A percentile compares a stretch with the other conserved stretches of the same genome.
These are phyloP conservation scores for Drosophila nikananu DNA, from an alignment of 1,140 invertebrate species.

Conservation along the genomic window DNA sequence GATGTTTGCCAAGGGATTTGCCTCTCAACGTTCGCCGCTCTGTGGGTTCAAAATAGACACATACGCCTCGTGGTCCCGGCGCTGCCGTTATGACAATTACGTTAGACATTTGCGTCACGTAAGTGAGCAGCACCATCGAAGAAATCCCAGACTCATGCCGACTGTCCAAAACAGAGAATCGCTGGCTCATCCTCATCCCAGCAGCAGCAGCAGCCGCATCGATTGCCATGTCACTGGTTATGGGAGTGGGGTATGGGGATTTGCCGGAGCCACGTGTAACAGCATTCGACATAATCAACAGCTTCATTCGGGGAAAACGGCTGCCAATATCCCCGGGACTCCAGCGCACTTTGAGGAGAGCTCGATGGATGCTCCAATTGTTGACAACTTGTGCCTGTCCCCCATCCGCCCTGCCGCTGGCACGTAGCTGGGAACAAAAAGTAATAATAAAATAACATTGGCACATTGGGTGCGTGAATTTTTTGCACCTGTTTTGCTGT, in stretches of 20 bases:
- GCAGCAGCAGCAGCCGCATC: slow-evolving; percentile 8
- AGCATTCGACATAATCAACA: slow-evolving; percentile 64
- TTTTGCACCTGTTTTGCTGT: slow-evolving; percentile 40
- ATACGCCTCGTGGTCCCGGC: slow-evolving; percentile 37
- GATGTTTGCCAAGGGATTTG: slow-evolving; percentile 66
- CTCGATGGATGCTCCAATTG: slow-evolving; percentile 53
- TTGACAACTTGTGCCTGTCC: slow-evolving; percentile 73
- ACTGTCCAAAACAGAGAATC: slow-evolving; percentile 43
- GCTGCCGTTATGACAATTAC: slow-evolving; percentile 71
- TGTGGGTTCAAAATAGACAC: slow-evolving; percentile 24
- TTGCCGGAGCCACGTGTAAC: slow-evolving; percentile 56
- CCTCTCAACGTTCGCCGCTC: slow-evolving; percentile 14
- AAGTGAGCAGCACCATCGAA: slow-evolving; percentile 37
- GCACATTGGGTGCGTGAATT: slow-evolving; percentile 41
- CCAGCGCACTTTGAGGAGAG: not conserved
- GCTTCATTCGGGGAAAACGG: slow-evolving; percentile 65
- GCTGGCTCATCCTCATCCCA: slow-evolving; percentile 59
- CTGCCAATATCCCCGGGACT: slow-evolving; percentile 40
- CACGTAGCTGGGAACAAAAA: slow-evolving; percentile 40
- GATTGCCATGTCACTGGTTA: slow-evolving; percentile 58
- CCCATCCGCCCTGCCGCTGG: not conserved
- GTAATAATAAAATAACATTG: slow-evolving; percentile 70
- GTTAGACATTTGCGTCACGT: slow-evolving; percentile 76
- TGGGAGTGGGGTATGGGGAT: slow-evolving; percentile 9
- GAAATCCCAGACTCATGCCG: slow-evolving; percentile 67